Conservation (phyloP, 53 echinoderm and acorn worm species). For the Mesocentrotus franciscanus region DNA sequence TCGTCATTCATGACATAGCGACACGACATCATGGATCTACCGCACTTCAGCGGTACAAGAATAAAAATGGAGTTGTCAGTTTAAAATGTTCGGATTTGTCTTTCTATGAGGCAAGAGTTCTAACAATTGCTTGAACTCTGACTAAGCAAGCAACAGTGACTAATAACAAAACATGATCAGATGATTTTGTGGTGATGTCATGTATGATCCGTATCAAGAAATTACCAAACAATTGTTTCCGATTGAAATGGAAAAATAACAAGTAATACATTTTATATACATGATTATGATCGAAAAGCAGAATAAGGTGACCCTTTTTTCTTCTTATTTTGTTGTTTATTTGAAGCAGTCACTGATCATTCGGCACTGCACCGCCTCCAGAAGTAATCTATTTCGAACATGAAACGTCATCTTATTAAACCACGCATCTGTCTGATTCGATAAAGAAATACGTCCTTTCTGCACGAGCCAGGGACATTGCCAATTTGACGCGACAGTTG, state of each 20-base stretch:
- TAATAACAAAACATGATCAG: constrained; percentile 7
- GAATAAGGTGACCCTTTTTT: background rate
- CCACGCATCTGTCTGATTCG: constrained; percentile 32
- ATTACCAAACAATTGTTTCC: constrained; percentile 9
- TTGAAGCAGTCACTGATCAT: background rate
- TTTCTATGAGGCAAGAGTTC: background rate
- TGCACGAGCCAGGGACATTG: constrained; percentile 11
- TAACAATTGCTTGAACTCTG: background rate
- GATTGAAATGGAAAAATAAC: constrained; percentile 19
- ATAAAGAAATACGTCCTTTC: constrained; percentile 11
- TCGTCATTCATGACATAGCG: background rate
- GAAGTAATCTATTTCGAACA: background rate
- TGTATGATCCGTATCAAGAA: constrained; percentile 4
- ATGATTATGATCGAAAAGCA: background rate
- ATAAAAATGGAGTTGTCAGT: background rate
- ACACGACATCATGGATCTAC: background rate
- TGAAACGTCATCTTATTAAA: constrained; percentile 22
- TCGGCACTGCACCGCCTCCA: constrained; percentile 13
- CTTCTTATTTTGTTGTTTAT: background rate
- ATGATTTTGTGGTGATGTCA: constrained; percentile 31
- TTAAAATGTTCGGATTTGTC: no score
- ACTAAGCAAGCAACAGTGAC: background rate
- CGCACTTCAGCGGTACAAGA: background rate
- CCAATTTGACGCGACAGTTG: background rate
- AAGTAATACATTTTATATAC: background rate